These are phyloP conservation scores for Ivindomyrus marchei DNA, from an alignment of 2,113 vertebrate species.

Conservation along the genomic window DNA sequence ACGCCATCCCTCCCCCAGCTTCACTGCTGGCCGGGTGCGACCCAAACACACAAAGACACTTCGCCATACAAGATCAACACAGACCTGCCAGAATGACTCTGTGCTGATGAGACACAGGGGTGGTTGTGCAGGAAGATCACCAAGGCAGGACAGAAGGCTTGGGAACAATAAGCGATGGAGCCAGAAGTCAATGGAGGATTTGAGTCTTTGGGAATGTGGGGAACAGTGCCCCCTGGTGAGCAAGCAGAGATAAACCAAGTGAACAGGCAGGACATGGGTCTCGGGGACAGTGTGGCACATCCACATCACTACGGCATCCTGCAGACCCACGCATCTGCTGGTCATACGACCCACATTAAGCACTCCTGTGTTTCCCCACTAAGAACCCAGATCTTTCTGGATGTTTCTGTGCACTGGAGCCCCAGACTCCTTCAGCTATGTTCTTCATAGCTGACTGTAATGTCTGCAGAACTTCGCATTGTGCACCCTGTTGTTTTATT, in stretches of 20 bases:
- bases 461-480: not conserved
- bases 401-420: not conserved
- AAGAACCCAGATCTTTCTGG: not conserved
- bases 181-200: not conserved
- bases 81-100: not conserved
- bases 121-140: not conserved
- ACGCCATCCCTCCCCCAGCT: not conserved
- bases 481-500: not conserved
- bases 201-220: not conserved
- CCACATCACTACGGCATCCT: not conserved
- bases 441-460: not conserved
- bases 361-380: not conserved
- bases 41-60: not conserved
- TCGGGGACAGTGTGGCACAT: not conserved
- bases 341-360: not conserved
- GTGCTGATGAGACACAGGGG: not conserved
- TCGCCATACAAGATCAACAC: not conserved
- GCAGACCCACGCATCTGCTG: not conserved
- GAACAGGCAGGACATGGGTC: not conserved
- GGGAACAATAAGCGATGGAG: not conserved
- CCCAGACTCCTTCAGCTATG: not conserved
- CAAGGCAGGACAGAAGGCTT: not conserved
- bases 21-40: not conserved
- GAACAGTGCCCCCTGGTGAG: not conserved
- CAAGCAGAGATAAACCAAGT: not conserved